Evolutionary conservation across 2,797 vertebrate genomes (phyloP), one percentile per base, ranked within the genome.

Genomic region (Gadopsis bispinosus): DNA sequence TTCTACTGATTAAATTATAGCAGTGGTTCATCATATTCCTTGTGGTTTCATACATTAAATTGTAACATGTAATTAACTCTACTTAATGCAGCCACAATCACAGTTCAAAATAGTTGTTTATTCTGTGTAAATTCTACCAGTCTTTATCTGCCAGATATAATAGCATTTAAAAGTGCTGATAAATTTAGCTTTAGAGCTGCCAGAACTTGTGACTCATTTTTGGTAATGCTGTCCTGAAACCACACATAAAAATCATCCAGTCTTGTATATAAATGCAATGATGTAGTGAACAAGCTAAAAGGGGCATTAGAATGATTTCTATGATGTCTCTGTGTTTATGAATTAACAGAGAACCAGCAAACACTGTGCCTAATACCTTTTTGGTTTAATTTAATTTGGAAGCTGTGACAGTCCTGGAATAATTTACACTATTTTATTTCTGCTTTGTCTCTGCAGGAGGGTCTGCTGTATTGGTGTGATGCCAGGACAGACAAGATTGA

Each of bases 401-500:
- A 20, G 58, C 48, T 33, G 14, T 58, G 20, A 45, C 48, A 12
- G 22, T 19, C 33, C 8, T 9, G 55, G 1, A 33, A 69, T 56
- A 74, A 61, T 69, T 5, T 0, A 20, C 55, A 16, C 8, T 37
- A 12, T 48, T 74, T 71, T 41, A n/a, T 78, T 11, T 55, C 17
- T 71, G 33, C 48, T 69, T 43, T 43, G 9, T 77, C 19, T 70
- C 47, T 80, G 9, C 83, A 99, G 98, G 97, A 96, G 0, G 95
- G 96, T 71, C 95, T 98, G 77, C 94, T 99, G 11, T 99, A 99
- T 87, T 99, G 98, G 98, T 99, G 98, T 0, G 98, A 99, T 0
- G 98, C 98, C 14, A 95, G 98, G 67, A 99, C 96, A 0, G 98
- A 99, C 88, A 99, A 98, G 93, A 99, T 99, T 0, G 98, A 99